Percentiles rank a stretch among this genome's conserved stretches.
phyloP scores from a whole-genome alignment of 1,140 invertebrate genomes.

The Diuraphis noxia region DNA sequence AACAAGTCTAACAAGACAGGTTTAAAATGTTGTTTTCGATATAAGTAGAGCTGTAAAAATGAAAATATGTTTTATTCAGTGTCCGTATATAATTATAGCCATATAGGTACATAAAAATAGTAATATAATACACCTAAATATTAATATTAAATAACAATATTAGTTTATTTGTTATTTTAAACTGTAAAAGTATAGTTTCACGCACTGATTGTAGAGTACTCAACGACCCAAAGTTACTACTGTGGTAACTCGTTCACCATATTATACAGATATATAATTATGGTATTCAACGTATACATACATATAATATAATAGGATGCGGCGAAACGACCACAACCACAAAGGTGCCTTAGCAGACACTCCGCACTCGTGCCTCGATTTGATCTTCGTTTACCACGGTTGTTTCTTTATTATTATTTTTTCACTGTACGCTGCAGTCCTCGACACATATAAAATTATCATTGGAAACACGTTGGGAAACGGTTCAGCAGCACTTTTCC shows the following conservation, averaged over 20 bases:
- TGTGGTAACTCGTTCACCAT: background rate
- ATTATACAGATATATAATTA: background rate
- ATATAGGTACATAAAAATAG: too few relatives aligned
- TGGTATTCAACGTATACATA: background rate
- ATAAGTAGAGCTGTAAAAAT: background rate
- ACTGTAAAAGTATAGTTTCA: background rate
- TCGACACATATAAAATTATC: constrained; percentile 35
- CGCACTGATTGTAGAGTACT: background rate
- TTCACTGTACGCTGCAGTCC: background rate
- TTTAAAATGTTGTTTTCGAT: too few relatives aligned
- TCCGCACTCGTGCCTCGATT: background rate
- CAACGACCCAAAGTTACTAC: background rate
- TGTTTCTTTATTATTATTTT: background rate
- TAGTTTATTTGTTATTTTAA: background rate
- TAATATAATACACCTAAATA: too few relatives aligned
- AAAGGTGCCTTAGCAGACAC: background rate
- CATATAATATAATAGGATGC: background rate
- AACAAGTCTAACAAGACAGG: background rate
- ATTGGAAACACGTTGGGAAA: constrained; percentile 18
- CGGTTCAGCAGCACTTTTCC: constrained; percentile 32
- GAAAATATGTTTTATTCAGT: background rate
- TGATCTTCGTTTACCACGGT: background rate
- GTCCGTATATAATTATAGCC: too few relatives aligned
- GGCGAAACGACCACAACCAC: constrained; percentile 2
- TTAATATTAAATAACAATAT: too few relatives aligned